These are phyloP conservation scores for Catotricha subobsoleta DNA, from an alignment of 2,888 invertebrate genomes.

Conservation along the genomic window DNA sequence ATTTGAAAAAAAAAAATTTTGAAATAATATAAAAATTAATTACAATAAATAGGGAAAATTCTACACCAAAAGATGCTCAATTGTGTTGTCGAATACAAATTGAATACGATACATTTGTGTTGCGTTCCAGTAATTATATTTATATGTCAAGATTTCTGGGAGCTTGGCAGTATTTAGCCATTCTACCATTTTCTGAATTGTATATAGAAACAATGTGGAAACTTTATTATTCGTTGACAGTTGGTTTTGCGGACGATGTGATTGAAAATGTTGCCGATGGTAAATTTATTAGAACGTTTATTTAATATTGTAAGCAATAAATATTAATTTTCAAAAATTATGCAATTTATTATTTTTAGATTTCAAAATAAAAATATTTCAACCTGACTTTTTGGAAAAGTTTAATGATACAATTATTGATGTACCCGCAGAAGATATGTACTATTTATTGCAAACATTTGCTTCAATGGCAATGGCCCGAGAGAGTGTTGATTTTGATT, in stretches of 20 bases:
- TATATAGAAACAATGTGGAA: constrained; percentile 43
- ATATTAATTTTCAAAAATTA: constrained; percentile 7
- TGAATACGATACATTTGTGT: constrained; percentile 56
- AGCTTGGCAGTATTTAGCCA: constrained; percentile 66
- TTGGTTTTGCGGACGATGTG: constrained; percentile 31
- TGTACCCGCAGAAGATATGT: constrained; percentile 52
- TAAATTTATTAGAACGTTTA: constrained; percentile 5
- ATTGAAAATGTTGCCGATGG: constrained; percentile 8
- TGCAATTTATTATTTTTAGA: constrained; percentile 20
- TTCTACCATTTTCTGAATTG: constrained; percentile 47
- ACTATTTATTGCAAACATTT: constrained; percentile 59
- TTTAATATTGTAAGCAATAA: constrained; percentile 2
- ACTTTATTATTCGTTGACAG: constrained; percentile 43
- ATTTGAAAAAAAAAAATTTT: too few species aligned
- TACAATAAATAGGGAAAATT: constrained; percentile 22
- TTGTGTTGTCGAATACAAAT: constrained; percentile 41
- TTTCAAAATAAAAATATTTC: constrained; percentile 32
- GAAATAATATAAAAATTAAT: too few species aligned
- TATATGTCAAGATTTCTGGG: constrained; percentile 53
- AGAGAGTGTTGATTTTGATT: constrained; percentile 37
- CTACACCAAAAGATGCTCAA: constrained; percentile 27
- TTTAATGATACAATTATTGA: constrained; percentile 45
- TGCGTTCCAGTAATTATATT: constrained; percentile 47
- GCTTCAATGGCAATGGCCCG: constrained; percentile 62
- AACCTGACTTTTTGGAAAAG: constrained; percentile 31